Evolutionary conservation across 2,888 invertebrate genomes (phyloP), one percentile per base, ranked within the genome.

Genomic region (Polylopha cassiicola): DNA sequence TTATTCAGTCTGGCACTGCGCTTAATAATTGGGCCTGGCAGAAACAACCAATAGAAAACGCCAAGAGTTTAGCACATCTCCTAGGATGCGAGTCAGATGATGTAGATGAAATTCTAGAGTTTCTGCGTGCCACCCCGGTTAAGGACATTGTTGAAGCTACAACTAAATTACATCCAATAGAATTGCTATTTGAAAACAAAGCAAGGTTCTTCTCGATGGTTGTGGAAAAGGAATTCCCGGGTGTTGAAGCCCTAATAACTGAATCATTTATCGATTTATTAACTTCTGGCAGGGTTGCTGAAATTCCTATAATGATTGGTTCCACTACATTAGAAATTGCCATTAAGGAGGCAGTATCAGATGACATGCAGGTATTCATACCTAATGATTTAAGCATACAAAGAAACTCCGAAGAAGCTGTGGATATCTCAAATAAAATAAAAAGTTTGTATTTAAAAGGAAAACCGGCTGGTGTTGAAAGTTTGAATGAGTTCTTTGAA

Each of bases 251-350:
- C 0, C 61, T 74, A 1, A 39, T 79, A 2, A 74, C 73, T 0
- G 84, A 85, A 43, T 49, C 74, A 0, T 80, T 78, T 20, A 58
- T 69, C 2, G 70, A 78, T 17, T 22, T 80, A 1, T 28, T 85
- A 0, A 77, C 72, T 1, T 79, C 82, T 0, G 85, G 85, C 0
- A 56, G 81, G 7, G 58, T 75, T 0, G 69, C 81, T 1, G 65
- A 81, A 3, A 47, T 72, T 0, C 84, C 85, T 0, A 48, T 76
- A 1, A 80, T 85, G 78, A 69, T 82, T 3, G 85, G 85, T 0
- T 48, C 71, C 0, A 74, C 65, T 0, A 46, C 73, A 0, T 37
- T 79, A 1, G 85, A 85, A 41, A 60, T 77, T n/a, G n/a, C n/a
- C 2, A 55, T 66, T 0, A 22, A 39, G 0, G 71, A 69, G 3